Evolutionary conservation across 2,113 vertebrate genomes (phyloP).

Genomic region (Bufo bufo): DNA sequence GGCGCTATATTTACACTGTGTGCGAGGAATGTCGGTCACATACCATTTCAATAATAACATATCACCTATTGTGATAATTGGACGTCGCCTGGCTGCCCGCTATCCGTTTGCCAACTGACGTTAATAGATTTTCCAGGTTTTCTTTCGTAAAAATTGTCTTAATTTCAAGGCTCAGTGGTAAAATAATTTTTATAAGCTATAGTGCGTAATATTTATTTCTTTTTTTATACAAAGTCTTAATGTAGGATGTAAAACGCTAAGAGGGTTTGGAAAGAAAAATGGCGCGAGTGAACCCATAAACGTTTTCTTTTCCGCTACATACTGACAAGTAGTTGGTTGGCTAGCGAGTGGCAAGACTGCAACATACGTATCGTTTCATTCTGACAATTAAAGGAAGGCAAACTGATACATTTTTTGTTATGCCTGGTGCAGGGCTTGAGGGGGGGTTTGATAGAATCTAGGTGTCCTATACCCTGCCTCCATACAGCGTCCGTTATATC

Average conservation of each 20-base stretch:
- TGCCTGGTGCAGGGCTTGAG: background rate
- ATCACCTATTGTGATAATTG: conserved; percentile 23
- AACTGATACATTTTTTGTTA: background rate
- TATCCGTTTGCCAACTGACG: background rate
- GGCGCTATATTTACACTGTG: background rate
- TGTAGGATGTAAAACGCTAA: background rate
- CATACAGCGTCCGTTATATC: too few species aligned
- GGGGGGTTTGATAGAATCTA: background rate
- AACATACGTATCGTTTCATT: background rate
- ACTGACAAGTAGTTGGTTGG: background rate
- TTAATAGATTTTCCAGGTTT: background rate
- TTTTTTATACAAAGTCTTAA: background rate
- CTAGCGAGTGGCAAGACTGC: background rate
- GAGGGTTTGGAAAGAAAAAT: background rate
- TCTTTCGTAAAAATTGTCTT: background rate
- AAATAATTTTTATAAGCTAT: conserved; percentile 18
- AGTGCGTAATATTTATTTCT: background rate
- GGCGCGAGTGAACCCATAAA: background rate
- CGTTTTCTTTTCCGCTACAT: background rate
- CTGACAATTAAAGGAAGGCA: background rate
- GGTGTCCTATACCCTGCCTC: too few species aligned
- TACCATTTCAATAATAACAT: background rate
- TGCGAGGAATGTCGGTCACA: background rate
- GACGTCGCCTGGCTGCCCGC: background rate
- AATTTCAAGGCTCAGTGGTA: background rate